Evolutionary conservation across 2,113 vertebrate species (phyloP).

Genomic region (Ciconia maguari): DNA sequence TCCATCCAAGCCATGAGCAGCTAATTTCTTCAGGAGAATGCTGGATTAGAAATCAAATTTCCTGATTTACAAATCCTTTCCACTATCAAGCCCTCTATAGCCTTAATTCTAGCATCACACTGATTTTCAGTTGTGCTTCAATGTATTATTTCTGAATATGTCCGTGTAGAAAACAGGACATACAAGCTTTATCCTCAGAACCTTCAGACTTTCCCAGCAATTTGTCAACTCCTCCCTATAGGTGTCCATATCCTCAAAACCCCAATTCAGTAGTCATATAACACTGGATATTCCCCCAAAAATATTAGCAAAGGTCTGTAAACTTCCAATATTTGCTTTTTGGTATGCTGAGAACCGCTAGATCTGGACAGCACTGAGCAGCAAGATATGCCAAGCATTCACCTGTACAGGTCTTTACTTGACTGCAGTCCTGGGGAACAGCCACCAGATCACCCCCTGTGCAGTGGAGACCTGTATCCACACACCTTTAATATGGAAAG

Average conservation of each 20-base stretch:
- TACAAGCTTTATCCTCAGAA: not conserved
- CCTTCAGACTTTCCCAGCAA: not conserved
- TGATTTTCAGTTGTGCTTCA: not conserved
- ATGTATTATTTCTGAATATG: not conserved
- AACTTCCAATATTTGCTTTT: not conserved
- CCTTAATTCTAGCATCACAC: not conserved
- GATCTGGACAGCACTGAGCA: not conserved
- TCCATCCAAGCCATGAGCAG: too few species aligned
- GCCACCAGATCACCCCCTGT: not conserved
- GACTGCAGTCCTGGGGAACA: not conserved
- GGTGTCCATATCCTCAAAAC: not conserved
- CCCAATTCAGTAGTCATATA: not conserved
- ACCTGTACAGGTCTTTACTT: not conserved
- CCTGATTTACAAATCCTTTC: not conserved
- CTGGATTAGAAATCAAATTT: not conserved
- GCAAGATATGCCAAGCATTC: not conserved
- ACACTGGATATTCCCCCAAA: not conserved
- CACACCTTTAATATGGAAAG: not conserved
- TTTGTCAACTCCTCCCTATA: rapidly evolving
- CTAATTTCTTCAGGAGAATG: too few species aligned
- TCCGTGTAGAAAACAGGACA: not conserved
- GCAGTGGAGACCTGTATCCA: not conserved
- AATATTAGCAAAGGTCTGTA: not conserved
- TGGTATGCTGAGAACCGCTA: not conserved
- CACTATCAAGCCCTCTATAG: not conserved